Evolutionary conservation across 1,140 invertebrate species (phyloP), one percentile per base, ranked within the genome.

Genomic region (Dreissena polymorpha): DNA sequence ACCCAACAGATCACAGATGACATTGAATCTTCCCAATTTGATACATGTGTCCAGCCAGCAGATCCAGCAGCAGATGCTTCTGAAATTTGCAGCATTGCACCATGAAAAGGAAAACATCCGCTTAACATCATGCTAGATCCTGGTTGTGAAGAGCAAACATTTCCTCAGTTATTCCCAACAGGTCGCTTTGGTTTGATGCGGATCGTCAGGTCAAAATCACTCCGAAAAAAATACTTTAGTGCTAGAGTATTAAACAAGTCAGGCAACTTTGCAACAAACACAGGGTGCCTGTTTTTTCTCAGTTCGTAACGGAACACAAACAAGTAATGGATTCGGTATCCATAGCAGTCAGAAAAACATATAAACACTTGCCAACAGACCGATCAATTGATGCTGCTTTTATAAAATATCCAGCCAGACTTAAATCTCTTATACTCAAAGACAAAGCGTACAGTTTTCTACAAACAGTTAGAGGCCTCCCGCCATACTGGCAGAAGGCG

Each of bases 291-390:
- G 7, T 71, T 71, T 21, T 71, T 13, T 25, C 69, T 7, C 69
- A 71, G n/a, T 71, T 51, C 21, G 13, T 50, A 71, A 71, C 69
- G 49, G 69, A 71, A 51, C 50, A 71, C 21, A 71, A n/a, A n/a
- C n/a, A n/a, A n/a, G n/a, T n/a, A n/a, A n/a, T n/a, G n/a, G n/a
- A n/a, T n/a, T n/a, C n/a, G n/a, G n/a, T n/a, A n/a, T n/a, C n/a
- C n/a, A n/a, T n/a, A n/a, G n/a, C n/a, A n/a, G n/a, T n/a, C n/a
- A 71, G 23, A 39, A 71, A 16, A 65, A 65, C 8, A 65, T n/a
- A 10, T 65, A 65, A 65, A n/a, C 27, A 8, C 27, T 65, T 65
- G 63, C 63, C 63, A 65, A 65, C 63, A 65, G 10, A 65, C n/a
- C 63, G 27, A 65, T 65, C 63, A 10, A 65, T n/a, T 65, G 63